These are phyloP conservation scores for Pimephales promelas DNA, from an alignment of 2,113 vertebrate genomes.

Conservation along the genomic window DNA sequence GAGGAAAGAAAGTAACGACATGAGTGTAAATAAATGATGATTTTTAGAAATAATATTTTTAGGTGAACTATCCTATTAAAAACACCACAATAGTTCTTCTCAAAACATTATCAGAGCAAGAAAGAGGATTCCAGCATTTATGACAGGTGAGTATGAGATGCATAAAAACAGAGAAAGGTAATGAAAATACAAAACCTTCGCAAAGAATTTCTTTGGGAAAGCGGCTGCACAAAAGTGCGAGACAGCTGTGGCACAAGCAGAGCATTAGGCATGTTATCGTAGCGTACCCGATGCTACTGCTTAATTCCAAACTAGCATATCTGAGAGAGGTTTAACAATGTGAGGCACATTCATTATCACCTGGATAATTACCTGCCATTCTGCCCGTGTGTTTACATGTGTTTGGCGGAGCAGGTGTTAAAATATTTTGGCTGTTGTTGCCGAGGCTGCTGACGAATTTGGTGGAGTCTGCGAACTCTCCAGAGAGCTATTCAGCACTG, in stretches of 20 bases:
- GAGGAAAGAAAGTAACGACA: background rate
- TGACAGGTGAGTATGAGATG: conserved; percentile 2
- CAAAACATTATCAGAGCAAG: background rate
- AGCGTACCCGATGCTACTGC: conserved; percentile 11
- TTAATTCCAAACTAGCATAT: conserved; percentile 40
- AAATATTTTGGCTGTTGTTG: conserved; percentile 57
- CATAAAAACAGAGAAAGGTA: background rate
- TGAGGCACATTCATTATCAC: conserved; percentile 53
- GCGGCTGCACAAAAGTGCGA: conserved; percentile 38
- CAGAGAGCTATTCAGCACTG: conserved; percentile 50
- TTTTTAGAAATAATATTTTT: background rate
- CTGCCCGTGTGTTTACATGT: conserved; percentile 54
- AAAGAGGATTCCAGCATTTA: background rate
- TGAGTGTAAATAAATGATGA: background rate
- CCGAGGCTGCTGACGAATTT: conserved; percentile 49
- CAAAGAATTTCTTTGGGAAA: conserved; percentile 31
- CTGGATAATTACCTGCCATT: conserved; percentile 59
- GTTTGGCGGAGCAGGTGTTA: conserved; percentile 56
- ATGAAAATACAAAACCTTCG: background rate
- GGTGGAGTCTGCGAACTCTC: conserved; percentile 50
- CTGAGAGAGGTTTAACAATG: conserved; percentile 48
- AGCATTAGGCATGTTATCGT: conserved; percentile 39
- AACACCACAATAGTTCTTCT: background rate
- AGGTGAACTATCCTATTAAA: background rate
- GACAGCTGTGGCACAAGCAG: conserved; percentile 44